Evolutionary conservation across 2,797 vertebrate species (phyloP), one percentile per base, ranked within the genome.

Genomic region (Leptodactylus fallax): DNA sequence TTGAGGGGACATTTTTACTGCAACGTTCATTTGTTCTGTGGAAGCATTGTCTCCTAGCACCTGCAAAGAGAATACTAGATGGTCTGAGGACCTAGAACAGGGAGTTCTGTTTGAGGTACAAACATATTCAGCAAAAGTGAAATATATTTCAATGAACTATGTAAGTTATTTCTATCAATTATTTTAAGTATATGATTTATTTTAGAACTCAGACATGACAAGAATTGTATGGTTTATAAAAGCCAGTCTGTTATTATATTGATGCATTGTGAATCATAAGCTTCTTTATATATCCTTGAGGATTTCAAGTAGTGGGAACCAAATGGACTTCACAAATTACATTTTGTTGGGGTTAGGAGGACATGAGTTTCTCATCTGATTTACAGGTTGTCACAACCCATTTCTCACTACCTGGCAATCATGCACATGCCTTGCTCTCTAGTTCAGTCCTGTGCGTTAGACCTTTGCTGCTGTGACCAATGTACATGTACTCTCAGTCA

Each of bases 31-130:
- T 74, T 74, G 19, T 85, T 72, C 19, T 21, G 56, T 49, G 9
- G 63, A 60, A 71, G 63, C 17, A 58, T 87, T 81, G 55, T 27
- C 67, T 67, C 51, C 47, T 56, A 72, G 78, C 76, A 86, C 74
- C 85, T 86, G 76, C 77, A 80, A 13, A 58, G 47, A 76, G 83
- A 19, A 74, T 47, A 55, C 72, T 71, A 14, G 51, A 67, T 63
- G 45, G n/a, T 58, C 55, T 60, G 19, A n/a, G 27, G 5, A 47
- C 58, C 58, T 61, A 55, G 27, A 23, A 12, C 36, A 63, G 27
- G 21, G 69, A 17, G 51, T 83, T 83, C 7, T 56, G 6, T 9
- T 69, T 6, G 23, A 25, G 55, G 1, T 45, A 85, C 13, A 76
- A 1, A 76, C 25, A 76, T 49, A 53, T 2, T n/a, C 12, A 77